Percentiles rank a stretch among this genome's conserved stretches.
phyloP scores from a whole-genome alignment of 2,797 vertebrate species.

The Coilia nasus region DNA sequence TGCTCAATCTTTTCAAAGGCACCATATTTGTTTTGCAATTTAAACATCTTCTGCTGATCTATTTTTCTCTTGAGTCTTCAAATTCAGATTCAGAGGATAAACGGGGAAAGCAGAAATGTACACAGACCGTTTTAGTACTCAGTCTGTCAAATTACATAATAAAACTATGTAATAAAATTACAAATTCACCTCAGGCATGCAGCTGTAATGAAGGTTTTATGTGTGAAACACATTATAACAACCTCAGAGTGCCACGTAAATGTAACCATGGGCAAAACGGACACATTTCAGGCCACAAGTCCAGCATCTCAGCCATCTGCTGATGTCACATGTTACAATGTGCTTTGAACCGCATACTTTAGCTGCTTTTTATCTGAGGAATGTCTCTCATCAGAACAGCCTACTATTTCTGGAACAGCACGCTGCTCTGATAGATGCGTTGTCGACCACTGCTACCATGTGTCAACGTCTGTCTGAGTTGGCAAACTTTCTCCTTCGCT shows the following conservation, averaged over 20 bases:
- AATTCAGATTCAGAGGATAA: neutral
- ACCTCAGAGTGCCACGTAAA: neutral
- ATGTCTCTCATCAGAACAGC: neutral
- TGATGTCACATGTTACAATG: neutral
- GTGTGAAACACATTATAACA: neutral
- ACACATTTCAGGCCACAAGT: neutral
- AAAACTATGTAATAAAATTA: too few species aligned
- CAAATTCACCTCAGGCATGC: neutral
- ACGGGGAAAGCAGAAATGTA: too few species aligned
- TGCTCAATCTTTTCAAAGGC: neutral
- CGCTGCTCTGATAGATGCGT: neutral
- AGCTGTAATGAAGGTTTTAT: neutral
- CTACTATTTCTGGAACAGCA: neutral
- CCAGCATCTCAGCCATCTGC: neutral
- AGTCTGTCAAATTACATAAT: too few species aligned
- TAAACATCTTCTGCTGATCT: neutral
- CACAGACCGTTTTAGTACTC: too few species aligned
- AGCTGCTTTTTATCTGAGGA: neutral
- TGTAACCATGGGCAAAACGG: neutral
- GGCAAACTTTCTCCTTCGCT: neutral
- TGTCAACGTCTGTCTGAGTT: neutral
- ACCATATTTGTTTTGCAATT: too few species aligned
- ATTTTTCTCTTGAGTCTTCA: neutral
- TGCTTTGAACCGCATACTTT: neutral
- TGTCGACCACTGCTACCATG: neutral